Conservation (phyloP, 30 jellyfish, hydroid and myxozoan species). For the Cassiopea xamachana region DNA sequence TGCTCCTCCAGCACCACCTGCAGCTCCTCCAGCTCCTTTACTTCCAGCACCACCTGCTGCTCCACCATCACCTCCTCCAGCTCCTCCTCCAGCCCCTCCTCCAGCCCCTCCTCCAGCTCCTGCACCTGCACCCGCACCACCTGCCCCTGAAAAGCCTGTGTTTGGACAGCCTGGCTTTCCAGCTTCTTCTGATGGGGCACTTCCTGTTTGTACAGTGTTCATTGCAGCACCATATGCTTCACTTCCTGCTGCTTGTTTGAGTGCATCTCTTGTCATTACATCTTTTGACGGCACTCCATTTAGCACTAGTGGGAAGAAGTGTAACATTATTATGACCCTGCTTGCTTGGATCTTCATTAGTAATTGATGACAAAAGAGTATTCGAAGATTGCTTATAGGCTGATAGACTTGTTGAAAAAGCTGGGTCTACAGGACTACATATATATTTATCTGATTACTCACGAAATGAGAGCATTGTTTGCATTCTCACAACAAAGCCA, state of each 20-base stretch:
- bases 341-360: too few relatives aligned
- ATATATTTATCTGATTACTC: conserved; percentile 4
- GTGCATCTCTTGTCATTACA: conserved; percentile 72
- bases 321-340: neutral
- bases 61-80: conserved; percentile 76
- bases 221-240: conserved; percentile 57
- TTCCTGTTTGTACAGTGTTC: conserved; percentile 93
- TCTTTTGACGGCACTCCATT: conserved; percentile 84
- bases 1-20: conserved; percentile 57
- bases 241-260: conserved; percentile 81
- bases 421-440: neutral
- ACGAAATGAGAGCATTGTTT: conserved; percentile 82
- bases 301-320: conserved; percentile 55
- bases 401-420: neutral
- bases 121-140: conserved; percentile 75
- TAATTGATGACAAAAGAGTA: too few relatives aligned
- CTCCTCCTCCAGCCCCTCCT: conserved; percentile 57
- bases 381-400: neutral
- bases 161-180: conserved; percentile 85
- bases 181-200: conserved; percentile 90
- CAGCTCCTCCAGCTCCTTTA: conserved; percentile 63
- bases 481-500: conserved; percentile 81
- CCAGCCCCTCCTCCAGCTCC: conserved; percentile 68
- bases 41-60: conserved; percentile 70
- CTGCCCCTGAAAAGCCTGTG: conserved; percentile 49